Conservation (phyloP, 92 coral and sea anemone species). For the Plumapathes pennacea region DNA sequence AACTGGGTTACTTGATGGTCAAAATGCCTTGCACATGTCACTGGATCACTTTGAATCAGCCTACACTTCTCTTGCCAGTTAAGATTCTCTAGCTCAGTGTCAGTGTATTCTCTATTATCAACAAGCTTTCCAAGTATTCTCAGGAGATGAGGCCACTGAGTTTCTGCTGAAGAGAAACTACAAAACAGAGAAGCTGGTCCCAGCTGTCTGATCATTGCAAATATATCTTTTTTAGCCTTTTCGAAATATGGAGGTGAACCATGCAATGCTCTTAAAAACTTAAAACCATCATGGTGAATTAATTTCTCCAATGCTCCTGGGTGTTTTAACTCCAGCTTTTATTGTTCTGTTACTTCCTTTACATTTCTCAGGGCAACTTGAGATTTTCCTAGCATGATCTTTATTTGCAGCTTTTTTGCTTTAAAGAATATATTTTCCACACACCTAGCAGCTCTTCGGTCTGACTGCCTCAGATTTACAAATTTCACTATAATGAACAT, state of each 20-base stretch:
- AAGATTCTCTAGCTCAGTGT: constrained; percentile 6
- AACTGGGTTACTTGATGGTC: constrained; percentile 35
- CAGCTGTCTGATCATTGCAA: constrained; percentile 51
- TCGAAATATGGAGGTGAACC: constrained; percentile 50
- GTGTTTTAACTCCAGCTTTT: constrained; percentile 38
- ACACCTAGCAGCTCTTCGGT: constrained; percentile 28
- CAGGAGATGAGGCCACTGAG: constrained; percentile 51
- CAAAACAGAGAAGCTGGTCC: constrained; percentile 45
- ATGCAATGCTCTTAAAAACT: constrained; percentile 36
- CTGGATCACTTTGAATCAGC: constrained; percentile 51
- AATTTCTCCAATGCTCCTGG: constrained; percentile 35
- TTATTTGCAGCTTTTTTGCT: constrained; percentile 41
- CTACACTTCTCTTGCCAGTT: constrained; percentile 46
- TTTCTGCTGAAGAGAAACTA: constrained; percentile 48
- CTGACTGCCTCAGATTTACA: constrained; percentile 51
- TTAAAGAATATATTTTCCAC: constrained; percentile 50
- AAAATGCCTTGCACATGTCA: constrained; percentile 60
- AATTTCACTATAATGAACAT: constrained; percentile 39
- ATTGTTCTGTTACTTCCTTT: constrained; percentile 31
- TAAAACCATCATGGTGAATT: constrained; percentile 38
- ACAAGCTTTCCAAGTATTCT: constrained; percentile 42
- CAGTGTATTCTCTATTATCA: constrained; percentile 4
- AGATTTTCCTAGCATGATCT: constrained; percentile 48
- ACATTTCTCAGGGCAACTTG: constrained; percentile 49
- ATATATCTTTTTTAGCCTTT: constrained; percentile 27